Conservation (phyloP, 2,888 invertebrate species). For the Ectemnius continuus region DNA sequence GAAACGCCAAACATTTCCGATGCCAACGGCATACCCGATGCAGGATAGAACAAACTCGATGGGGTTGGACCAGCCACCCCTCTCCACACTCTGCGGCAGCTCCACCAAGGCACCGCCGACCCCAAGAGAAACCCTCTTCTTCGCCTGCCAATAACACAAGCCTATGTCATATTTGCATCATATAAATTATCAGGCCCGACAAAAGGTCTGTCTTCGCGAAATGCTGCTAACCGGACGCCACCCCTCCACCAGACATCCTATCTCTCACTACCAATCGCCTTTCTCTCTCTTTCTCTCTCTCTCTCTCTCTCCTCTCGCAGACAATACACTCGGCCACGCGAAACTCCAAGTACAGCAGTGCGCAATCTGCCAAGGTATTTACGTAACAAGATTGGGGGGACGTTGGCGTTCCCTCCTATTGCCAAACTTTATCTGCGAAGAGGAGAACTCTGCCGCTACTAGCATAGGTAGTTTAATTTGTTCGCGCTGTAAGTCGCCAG, state of each 20-base stretch:
- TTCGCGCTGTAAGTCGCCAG: slow-evolving; percentile 21
- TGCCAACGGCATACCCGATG: slow-evolving; percentile 87
- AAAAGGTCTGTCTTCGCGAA: slow-evolving; percentile 14
- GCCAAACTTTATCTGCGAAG: slow-evolving; percentile 49
- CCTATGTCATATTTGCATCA: slow-evolving; percentile 56
- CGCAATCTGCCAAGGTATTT: slow-evolving; percentile 39
- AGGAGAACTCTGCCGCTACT: slow-evolving; percentile 21
- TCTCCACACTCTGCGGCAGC: slow-evolving; percentile 66
- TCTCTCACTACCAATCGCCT: too few species aligned
- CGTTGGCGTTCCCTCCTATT: slow-evolving; percentile 27
- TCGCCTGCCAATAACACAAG: slow-evolving; percentile 65
- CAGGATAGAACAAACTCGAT: slow-evolving; percentile 88
- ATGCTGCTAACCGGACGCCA: not conserved
- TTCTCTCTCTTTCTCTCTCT: too few species aligned
- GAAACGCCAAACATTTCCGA: slow-evolving; percentile 90
- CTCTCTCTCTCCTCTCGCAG: not conserved
- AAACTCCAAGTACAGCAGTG: slow-evolving; percentile 6
- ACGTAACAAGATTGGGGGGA: slow-evolving; percentile 49
- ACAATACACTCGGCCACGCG: slow-evolving; percentile 15
- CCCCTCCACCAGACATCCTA: too few species aligned
- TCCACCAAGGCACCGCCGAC: slow-evolving; percentile 68
- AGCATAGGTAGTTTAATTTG: slow-evolving; percentile 45
- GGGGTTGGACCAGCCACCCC: slow-evolving; percentile 82
- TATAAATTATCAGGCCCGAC: slow-evolving; percentile 47
- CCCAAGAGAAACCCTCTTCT: slow-evolving; percentile 68